Evolutionary conservation across 2,888 invertebrate species (phyloP), one percentile per base, ranked within the genome.

Genomic region (Acanthoscelides obtectus): DNA sequence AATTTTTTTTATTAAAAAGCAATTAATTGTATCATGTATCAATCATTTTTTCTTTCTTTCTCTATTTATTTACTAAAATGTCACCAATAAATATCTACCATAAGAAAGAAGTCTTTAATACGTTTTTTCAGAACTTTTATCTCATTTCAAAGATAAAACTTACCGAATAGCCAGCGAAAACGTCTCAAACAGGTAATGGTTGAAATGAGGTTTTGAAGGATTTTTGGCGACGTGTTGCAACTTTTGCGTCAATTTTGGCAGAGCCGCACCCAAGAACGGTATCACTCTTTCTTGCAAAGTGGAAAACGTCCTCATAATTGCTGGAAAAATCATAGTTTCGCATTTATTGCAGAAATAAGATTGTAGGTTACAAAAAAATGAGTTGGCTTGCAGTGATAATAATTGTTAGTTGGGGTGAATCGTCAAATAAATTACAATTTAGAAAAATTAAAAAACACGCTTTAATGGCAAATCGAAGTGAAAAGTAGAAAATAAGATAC

Each of bases 101-200:
- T n/a, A n/a, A n/a, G n/a, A n/a, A n/a, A n/a, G n/a, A n/a, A n/a
- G n/a, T n/a, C n/a, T n/a, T n/a, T n/a, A n/a, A n/a, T n/a, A n/a
- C n/a, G n/a, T n/a, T n/a, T n/a, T n/a, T n/a, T n/a, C n/a, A n/a
- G n/a, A n/a, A n/a, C n/a, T n/a, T n/a, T n/a, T n/a, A n/a, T n/a
- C n/a, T n/a, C n/a, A n/a, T n/a, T n/a, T n/a, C n/a, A n/a, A n/a
- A n/a, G n/a, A n/a, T n/a, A n/a, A n/a, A n/a, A 87, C 90, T 88
- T 83, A 94, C 93, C 91, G 92, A n/a, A 96, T 93, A 2, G 93
- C 91, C 67, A 99, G 87, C 22, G 97, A 95, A 65, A 99, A 87
- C 0, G 96, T 94, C 87, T 99, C 99, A 84, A 99, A 99, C 64
- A 99, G 88, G 86, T 95, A 99, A 84, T 99, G 99, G 87, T 99